Evolutionary conservation across 2,113 vertebrate species (phyloP), one percentile per base, ranked within the genome.

Genomic region (Solea solea): DNA sequence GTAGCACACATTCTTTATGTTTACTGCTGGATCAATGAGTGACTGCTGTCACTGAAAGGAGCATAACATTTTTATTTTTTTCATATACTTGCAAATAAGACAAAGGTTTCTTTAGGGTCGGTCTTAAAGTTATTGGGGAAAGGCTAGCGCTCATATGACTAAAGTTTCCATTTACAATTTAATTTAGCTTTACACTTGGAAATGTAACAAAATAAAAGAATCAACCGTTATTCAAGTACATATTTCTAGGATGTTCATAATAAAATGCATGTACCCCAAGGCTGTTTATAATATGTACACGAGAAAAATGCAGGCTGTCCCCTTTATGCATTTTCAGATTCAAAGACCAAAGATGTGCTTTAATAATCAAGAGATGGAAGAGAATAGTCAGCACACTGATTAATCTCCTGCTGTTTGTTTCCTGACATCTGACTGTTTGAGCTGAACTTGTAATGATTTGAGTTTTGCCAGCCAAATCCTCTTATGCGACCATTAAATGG

Each of bases 1-100:
- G 69, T 63, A 5, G 40, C 1, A 6, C 74, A 71, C 61, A 71
- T 51, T 46, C 16, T 66, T 21, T 64, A n/a, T n/a, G n/a, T n/a
- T n/a, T n/a, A n/a, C n/a, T 64, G 25, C 28, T 53, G 8, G 25
- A 63, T 27, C 16, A 49, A 49, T n/a, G 48, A 49, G 53, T 16
- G 11, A 56, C 48, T 16, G 25, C 2, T 16, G 58, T 42, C 12
- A 41, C 15, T 16, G 6, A 42, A 64, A 46, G 45, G 51, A 58
- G 44, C 13, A 8, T 21, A 21, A 21, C 1, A 21, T 21, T 14
- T 57, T 28, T 49, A 15, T 15, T 40, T 2, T 27, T 10, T 64
- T 46, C 5, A 10, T 15, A 25, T 14, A 14, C 44, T 9, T 58
- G 25, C 10, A 64, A 53, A 51, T 2, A 63, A 2, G 4, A 34